Evolutionary conservation across 2,113 vertebrate genomes (phyloP), one percentile per base, ranked within the genome.

Genomic region (Silurus meridionalis): DNA sequence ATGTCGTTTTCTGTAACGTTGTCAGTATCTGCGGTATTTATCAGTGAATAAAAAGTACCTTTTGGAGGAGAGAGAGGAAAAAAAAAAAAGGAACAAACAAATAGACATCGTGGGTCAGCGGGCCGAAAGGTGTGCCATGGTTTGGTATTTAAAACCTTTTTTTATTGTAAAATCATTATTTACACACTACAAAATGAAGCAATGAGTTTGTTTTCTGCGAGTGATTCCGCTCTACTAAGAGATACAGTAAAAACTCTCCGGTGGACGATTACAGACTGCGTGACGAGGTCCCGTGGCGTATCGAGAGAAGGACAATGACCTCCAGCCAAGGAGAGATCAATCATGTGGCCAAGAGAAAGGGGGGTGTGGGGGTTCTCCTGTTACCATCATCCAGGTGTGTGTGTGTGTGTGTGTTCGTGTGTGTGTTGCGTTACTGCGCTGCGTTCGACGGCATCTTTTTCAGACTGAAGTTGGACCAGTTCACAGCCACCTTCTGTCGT

Each of bases 391-490:
- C 87, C 90, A 52, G 85, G 71, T 92, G 94, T 91, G 37, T 15
- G 13, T 23, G 52, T 67, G 46, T 64, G 21, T 80, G 52, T 90
- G 48, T n/a, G 9, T 52, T 25, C 7, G 64, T 28, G 61, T 83
- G 82, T 90, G 63, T 82, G 61, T n/a, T 85, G 72, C 90, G 94
- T 97, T 97, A 99, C 94, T 99, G 97, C 95, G 96, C 97, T 94
- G 96, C 95, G n/a, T 95, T 97, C 71, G 97, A 97, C 94, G 96
- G 95, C 93, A 96, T 96, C 95, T 99, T 99, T 96, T 99, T 99
- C 93, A 99, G 96, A 95, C 95, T 98, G 94, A 99, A 99, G 95
- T 99, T 99, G 95, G 97, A 97, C 98, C 98, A 99, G 93, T 99
- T 99, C 91, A 99, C 98, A 13, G 97, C 97, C 91, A 99, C 96